Evolutionary conservation across 1,140 invertebrate species (phyloP).

Genomic region (Hermatobates lingyangjiaoensis): DNA sequence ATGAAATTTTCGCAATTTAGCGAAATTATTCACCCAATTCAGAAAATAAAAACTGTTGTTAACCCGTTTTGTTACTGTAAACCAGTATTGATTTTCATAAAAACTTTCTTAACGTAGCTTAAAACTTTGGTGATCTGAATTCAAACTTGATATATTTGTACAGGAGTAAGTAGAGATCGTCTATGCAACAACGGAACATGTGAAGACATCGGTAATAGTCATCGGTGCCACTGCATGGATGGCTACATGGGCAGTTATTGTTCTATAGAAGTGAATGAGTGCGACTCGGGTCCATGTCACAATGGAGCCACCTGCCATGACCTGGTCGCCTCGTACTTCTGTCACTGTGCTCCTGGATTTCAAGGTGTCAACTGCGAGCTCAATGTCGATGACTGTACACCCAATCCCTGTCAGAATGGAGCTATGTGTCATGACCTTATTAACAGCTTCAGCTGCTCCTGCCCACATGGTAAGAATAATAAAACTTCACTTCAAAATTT

Average conservation of each 20-base stretch:
- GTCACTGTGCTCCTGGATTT: constrained; percentile 70
- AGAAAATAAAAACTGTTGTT: too few relatives aligned
- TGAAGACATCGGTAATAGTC: constrained; percentile 76
- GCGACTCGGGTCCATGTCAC: constrained; percentile 71
- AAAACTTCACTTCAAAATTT: too few relatives aligned
- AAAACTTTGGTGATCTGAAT: too few relatives aligned
- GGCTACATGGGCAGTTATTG: constrained; percentile 83
- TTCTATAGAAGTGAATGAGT: constrained; percentile 73
- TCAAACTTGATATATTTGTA: constrained; percentile 14
- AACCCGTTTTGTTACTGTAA: too few relatives aligned
- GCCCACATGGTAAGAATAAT: constrained; percentile 55
- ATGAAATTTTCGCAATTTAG: too few relatives aligned
- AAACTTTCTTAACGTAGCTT: too few relatives aligned
- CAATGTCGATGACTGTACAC: constrained; percentile 78
- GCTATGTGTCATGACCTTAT: constrained; percentile 80
- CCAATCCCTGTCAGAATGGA: constrained; percentile 80
- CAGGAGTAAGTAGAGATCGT: constrained; percentile 45
- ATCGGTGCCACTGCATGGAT: constrained; percentile 65
- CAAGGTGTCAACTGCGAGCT: constrained; percentile 86
- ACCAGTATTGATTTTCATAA: too few relatives aligned
- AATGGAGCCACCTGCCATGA: constrained; percentile 76
- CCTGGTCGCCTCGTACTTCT: constrained; percentile 65
- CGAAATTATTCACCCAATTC: too few relatives aligned
- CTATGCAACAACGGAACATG: constrained; percentile 84
- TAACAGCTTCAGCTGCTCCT: constrained; percentile 74